phyloP scores from a whole-genome alignment of 2,797 vertebrate genomes.

The Spinus olivaceus region DNA sequence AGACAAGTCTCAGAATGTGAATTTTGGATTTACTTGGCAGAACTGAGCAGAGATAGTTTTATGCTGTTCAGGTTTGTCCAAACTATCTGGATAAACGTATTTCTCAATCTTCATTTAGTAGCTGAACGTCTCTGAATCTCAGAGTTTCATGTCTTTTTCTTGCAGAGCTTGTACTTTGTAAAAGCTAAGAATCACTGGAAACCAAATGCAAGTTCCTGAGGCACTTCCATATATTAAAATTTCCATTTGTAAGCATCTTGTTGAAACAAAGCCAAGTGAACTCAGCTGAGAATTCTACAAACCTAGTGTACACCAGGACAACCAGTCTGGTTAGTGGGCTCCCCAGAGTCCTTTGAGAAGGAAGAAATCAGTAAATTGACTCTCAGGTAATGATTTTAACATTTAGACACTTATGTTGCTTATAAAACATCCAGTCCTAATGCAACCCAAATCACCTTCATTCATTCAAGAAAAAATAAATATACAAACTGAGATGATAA shows the following conservation, averaged over 20 bases:
- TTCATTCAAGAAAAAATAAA: neutral
- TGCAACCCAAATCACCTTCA: neutral
- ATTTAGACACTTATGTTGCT: neutral
- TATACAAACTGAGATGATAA: neutral
- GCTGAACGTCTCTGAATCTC: neutral
- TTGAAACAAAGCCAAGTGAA: neutral
- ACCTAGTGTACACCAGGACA: neutral
- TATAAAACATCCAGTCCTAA: neutral
- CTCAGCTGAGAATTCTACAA: neutral
- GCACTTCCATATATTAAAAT: neutral
- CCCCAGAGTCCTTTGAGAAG: neutral
- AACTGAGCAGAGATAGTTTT: neutral
- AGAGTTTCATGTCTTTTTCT: neutral
- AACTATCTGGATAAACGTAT: neutral
- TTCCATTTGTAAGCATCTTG: neutral
- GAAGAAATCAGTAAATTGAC: neutral
- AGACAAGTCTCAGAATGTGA: neutral
- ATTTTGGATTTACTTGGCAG: neutral
- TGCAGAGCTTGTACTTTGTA: neutral
- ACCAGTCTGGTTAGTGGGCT: rapidly evolving
- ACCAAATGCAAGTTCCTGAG: neutral
- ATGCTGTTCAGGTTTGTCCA: neutral
- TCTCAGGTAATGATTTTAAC: neutral
- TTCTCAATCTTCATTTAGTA: neutral
- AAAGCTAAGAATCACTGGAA: neutral